Conservation (phyloP, 2,113 vertebrate genomes). For the Gymnocephalus cernua region DNA sequence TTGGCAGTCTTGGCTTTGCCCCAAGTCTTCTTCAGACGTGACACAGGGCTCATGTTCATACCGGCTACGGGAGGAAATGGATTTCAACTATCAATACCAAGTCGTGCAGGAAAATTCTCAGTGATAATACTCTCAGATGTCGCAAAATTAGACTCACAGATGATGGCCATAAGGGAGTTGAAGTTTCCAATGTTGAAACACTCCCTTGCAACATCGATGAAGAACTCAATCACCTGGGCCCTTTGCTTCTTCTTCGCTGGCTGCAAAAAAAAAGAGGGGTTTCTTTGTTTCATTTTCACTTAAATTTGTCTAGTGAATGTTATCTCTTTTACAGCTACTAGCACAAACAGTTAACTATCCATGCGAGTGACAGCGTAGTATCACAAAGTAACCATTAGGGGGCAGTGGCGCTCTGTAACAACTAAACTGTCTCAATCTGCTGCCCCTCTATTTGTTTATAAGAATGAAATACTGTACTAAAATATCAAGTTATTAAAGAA, state of each 20-base stretch:
- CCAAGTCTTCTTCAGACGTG: conserved; percentile 97
- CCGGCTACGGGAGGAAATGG: conserved; percentile 81
- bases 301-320: neutral
- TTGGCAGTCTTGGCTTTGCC: conserved; percentile 96
- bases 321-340: neutral
- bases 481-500: neutral
- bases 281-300: neutral
- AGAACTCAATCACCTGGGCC: conserved; percentile 94
- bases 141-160: conserved; percentile 87
- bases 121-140: neutral
- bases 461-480: neutral
- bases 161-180: conserved; percentile 96
- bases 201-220: conserved; percentile 94
- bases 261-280: conserved; percentile 75
- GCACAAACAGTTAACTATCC: neutral
- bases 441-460: neutral
- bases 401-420: conserved; percentile 30
- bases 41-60: conserved; percentile 97
- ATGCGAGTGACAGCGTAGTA: conserved; percentile 9
- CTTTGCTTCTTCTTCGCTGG: conserved; percentile 96
- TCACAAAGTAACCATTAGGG: conserved; percentile 22
- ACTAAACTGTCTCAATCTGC: neutral
- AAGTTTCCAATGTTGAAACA: conserved; percentile 99
- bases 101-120: neutral
- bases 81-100: neutral